phyloP scores from a whole-genome alignment of 1,140 invertebrate species.

The Drosophila nigrodunni region DNA sequence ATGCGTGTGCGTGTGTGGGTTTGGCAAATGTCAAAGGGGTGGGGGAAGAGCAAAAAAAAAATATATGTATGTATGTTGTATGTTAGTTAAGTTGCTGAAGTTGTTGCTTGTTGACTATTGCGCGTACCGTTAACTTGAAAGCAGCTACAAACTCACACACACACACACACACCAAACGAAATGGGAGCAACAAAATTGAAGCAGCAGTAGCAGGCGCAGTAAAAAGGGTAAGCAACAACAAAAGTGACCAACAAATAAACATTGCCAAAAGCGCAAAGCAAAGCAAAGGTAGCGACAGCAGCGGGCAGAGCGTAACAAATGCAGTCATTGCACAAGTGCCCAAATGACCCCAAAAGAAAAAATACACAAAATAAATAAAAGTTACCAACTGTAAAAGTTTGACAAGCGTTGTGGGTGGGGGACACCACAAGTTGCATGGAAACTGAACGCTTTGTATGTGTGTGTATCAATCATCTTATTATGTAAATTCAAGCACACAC shows the following conservation, averaged over 20 bases:
- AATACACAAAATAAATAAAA: conserved; percentile 22
- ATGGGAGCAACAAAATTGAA: conserved; percentile 51
- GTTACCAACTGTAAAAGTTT: conserved; percentile 30
- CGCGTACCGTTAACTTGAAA: conserved; percentile 73
- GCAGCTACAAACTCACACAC: conserved; percentile 37
- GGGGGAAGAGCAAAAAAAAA: conserved; percentile 1
- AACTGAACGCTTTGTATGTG: too few species aligned
- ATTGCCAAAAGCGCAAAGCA: conserved; percentile 17
- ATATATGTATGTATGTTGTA: conserved; percentile 33
- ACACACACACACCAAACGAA: conserved; percentile 49
- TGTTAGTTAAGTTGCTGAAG: conserved; percentile 72
- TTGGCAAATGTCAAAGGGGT: not conserved
- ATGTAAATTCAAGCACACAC: conserved; percentile 11
- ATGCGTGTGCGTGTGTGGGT: not conserved
- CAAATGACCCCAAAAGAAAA: conserved; percentile 24
- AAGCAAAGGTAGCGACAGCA: not conserved
- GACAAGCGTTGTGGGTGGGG: not conserved
- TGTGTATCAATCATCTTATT: conserved; percentile 30
- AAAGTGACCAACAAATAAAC: conserved; percentile 22
- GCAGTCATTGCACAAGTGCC: conserved; percentile 50
- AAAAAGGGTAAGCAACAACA: conserved; percentile 9
- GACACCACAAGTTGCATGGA: not conserved
- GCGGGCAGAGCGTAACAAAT: conserved; percentile 21
- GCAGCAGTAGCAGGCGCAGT: conserved; percentile 18
- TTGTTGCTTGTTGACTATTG: conserved; percentile 52